Evolutionary conservation across 2,888 invertebrate species (phyloP).

Genomic region (Ischnus inquisitorius): DNA sequence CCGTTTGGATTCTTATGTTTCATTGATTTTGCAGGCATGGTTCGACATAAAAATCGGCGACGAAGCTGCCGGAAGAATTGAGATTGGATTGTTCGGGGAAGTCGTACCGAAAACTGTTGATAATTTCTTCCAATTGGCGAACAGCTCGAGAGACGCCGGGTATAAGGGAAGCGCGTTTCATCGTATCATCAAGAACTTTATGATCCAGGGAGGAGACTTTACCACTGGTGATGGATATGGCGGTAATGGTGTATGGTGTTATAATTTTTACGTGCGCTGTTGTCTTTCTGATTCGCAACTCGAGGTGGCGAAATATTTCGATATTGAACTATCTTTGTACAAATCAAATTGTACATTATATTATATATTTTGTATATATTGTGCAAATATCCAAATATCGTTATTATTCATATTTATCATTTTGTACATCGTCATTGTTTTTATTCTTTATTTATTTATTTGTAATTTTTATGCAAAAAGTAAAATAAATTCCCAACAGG

Average conservation of each 20-base stretch:
- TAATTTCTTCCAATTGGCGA: conserved; percentile 94
- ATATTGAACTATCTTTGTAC: too few species aligned
- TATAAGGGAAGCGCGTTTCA: conserved; percentile 96
- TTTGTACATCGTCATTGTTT: too few species aligned
- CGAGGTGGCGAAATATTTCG: too few species aligned
- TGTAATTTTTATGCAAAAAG: too few species aligned
- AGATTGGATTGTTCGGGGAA: conserved; percentile 96
- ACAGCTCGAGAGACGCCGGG: conserved; percentile 92
- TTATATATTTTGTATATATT: too few species aligned
- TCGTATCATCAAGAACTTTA: conserved; percentile 95
- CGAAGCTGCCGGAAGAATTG: conserved; percentile 89
- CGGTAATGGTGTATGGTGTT: conserved; percentile 86
- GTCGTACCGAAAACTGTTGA: conserved; percentile 96
- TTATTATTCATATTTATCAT: too few species aligned
- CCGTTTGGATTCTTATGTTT: not conserved
- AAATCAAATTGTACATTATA: too few species aligned
- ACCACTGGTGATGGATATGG: conserved; percentile 97
- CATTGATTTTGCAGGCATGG: conserved; percentile 89
- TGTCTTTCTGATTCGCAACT: too few species aligned
- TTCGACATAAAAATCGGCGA: conserved; percentile 95
- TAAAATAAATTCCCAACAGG: too few species aligned
- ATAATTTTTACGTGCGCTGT: too few species aligned
- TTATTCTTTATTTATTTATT: too few species aligned
- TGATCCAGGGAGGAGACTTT: conserved; percentile 98
- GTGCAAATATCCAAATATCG: too few species aligned